Evolutionary conservation across 2,888 invertebrate genomes (phyloP).

Genomic region (Brachynemurus nebulosus): DNA sequence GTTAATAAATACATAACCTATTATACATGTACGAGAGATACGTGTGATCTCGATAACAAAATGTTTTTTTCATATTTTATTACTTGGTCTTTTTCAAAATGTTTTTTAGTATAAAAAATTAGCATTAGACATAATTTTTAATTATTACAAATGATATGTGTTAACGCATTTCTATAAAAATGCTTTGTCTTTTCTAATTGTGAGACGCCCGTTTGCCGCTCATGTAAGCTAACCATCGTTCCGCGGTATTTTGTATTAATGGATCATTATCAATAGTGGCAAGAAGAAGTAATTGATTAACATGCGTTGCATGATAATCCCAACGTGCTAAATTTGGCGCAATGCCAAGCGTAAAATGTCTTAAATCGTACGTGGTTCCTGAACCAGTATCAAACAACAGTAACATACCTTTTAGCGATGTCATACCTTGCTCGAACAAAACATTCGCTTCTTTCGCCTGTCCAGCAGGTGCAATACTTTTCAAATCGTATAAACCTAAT

Average conservation of each 20-base stretch:
- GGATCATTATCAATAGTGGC: slow-evolving; percentile 75
- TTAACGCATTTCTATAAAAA: too few species aligned
- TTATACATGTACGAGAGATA: too few species aligned
- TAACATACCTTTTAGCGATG: slow-evolving; percentile 73
- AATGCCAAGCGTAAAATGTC: slow-evolving; percentile 80
- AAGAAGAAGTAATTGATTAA: slow-evolving; percentile 84
- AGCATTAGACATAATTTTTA: too few species aligned
- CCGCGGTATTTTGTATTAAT: slow-evolving; percentile 68
- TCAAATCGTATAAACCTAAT: slow-evolving; percentile 91
- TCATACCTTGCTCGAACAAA: slow-evolving; percentile 73
- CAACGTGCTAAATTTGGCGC: slow-evolving; percentile 92
- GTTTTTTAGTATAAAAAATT: too few species aligned
- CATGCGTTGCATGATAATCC: slow-evolving; percentile 98
- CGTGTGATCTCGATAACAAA: too few species aligned
- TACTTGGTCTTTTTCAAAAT: too few species aligned
- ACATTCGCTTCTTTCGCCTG: slow-evolving; percentile 56
- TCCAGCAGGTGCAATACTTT: slow-evolving; percentile 53
- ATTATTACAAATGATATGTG: too few species aligned
- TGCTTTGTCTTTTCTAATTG: slow-evolving; percentile 46
- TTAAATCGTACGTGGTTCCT: slow-evolving; percentile 88
- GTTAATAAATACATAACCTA: too few species aligned
- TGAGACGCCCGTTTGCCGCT: slow-evolving; percentile 87
- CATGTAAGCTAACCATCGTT: slow-evolving; percentile 92
- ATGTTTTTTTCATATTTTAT: too few species aligned
- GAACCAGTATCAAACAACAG: slow-evolving; percentile 90